Evolutionary conservation across 2,888 invertebrate species (phyloP).

Genomic region (Amorpha juglandis): DNA sequence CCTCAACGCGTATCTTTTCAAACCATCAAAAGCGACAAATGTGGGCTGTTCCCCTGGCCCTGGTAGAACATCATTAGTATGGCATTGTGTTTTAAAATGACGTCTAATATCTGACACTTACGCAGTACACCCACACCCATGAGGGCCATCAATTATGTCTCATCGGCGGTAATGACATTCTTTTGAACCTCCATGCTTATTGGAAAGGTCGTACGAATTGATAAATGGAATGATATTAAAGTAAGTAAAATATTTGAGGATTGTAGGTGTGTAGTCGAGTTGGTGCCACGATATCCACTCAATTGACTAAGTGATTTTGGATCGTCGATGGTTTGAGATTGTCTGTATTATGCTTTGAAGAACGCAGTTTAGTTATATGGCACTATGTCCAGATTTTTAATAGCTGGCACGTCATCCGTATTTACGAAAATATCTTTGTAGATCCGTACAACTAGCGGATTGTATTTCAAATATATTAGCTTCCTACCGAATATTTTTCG

Average conservation of each 20-base stretch:
- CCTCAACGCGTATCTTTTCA: too few species aligned
- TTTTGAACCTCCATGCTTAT: background rate
- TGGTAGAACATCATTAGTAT: slow-evolving; percentile 2
- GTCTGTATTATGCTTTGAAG: too few species aligned
- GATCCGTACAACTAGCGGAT: too few species aligned
- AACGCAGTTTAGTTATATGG: too few species aligned
- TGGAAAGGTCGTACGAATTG: background rate
- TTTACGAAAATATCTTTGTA: too few species aligned
- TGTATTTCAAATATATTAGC: too few species aligned
- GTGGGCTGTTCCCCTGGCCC: background rate
- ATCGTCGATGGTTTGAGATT: background rate
- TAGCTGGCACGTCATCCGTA: too few species aligned
- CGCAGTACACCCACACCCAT: background rate
- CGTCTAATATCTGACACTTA: background rate
- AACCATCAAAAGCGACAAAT: background rate
- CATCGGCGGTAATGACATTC: slow-evolving; percentile 10
- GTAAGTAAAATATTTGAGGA: too few species aligned
- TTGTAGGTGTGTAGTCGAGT: too few species aligned
- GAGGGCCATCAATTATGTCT: slow-evolving; percentile 3
- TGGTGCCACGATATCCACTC: too few species aligned
- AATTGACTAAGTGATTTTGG: background rate
- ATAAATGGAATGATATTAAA: background rate
- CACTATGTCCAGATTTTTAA: too few species aligned
- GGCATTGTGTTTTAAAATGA: background rate
- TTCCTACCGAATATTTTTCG: too few species aligned